A percentile compares a stretch with the other conserved stretches of the same genome.
Conservation (phyloP, 2,113 vertebrate genomes). For the Cairina moschata region DNA sequence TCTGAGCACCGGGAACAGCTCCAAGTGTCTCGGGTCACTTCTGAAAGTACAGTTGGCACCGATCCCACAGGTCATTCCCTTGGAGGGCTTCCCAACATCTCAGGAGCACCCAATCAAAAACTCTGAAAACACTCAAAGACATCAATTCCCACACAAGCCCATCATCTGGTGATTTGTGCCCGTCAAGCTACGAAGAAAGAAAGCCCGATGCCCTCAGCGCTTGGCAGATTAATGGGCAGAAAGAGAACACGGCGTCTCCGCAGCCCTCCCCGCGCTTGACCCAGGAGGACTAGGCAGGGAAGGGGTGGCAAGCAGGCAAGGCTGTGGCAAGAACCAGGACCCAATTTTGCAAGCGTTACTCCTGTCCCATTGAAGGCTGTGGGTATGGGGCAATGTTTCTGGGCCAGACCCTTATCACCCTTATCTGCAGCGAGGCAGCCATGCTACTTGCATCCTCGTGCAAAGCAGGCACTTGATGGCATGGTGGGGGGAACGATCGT, state of each 20-base stretch:
- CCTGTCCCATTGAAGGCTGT: constrained; percentile 27
- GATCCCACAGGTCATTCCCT: constrained; percentile 51
- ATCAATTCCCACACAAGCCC: neutral
- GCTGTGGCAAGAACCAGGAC: constrained; percentile 1
- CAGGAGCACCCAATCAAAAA: neutral
- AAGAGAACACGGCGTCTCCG: neutral
- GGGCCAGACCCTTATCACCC: constrained; percentile 2
- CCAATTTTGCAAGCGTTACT: constrained; percentile 37
- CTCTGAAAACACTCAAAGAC: neutral
- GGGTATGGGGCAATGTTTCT: constrained; percentile 6
- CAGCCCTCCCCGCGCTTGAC: neutral
- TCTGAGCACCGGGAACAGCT: neutral
- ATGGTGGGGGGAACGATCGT: neutral
- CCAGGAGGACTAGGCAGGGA: neutral
- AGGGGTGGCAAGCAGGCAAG: neutral
- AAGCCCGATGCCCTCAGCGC: neutral
- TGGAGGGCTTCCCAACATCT: constrained; percentile 36
- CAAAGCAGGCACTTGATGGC: neutral
- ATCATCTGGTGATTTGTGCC: neutral
- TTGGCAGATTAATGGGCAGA: neutral
- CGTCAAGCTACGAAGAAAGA: neutral
- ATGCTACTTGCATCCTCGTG: neutral
- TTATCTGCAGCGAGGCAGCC: neutral
- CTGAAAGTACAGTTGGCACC: constrained; percentile 58
- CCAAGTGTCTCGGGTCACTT: constrained; percentile 51